phyloP scores from a whole-genome alignment of 2,113 vertebrate species.

The Xenopus borealis region DNA sequence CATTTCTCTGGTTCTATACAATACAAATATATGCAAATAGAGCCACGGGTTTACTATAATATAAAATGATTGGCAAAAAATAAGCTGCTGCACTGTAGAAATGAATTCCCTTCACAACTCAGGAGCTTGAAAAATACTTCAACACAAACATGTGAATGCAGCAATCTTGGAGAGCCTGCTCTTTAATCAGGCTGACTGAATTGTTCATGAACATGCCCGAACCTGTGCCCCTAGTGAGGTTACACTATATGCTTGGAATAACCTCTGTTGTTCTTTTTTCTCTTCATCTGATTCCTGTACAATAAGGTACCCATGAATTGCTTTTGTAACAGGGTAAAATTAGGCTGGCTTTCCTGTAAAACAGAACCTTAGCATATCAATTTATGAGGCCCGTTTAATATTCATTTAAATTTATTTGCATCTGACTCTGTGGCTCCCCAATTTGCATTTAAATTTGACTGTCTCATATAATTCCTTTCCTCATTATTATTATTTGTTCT shows the following conservation, averaged over 20 bases:
- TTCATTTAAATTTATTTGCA: slow-evolving; percentile 44
- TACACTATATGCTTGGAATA: background rate
- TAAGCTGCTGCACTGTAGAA: too few relatives aligned
- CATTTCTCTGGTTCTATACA: too few relatives aligned
- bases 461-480: slow-evolving; percentile 45
- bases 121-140: too few relatives aligned
- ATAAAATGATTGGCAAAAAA: too few relatives aligned
- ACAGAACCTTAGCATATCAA: slow-evolving; percentile 39
- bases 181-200: too few relatives aligned
- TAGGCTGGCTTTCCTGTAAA: slow-evolving; percentile 19
- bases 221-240: slow-evolving; percentile 4
- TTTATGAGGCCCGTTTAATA: slow-evolving; percentile 41
- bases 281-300: background rate
- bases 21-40: too few relatives aligned
- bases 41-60: too few relatives aligned
- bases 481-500: slow-evolving; percentile 47
- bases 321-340: slow-evolving; percentile 32
- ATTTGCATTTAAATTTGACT: slow-evolving; percentile 46
- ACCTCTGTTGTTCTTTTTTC: slow-evolving; percentile 4
- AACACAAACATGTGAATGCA: too few relatives aligned
- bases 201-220: too few relatives aligned
- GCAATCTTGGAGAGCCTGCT: too few relatives aligned
- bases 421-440: slow-evolving; percentile 30
- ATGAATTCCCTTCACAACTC: too few relatives aligned
- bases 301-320: background rate